Base-by-base conservation (phyloP, 2,888 invertebrate genomes). In the Gerris lacustris region DNA sequence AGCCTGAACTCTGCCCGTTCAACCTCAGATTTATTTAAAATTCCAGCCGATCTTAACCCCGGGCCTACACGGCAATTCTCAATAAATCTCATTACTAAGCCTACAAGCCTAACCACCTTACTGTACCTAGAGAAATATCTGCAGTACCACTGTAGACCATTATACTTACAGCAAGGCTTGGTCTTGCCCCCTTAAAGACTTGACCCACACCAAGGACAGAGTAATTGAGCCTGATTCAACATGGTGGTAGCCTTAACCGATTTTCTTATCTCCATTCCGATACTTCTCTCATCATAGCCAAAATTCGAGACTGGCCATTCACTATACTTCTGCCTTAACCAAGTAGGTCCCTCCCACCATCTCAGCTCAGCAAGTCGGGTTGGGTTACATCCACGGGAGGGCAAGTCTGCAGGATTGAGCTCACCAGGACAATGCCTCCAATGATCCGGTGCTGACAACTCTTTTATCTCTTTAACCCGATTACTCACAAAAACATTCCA, bases 281-380 rank as follows among this genome's bases (percentile, higher is more conserved):
- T n/a, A 55, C 55, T 67, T 11, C 18, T 9, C n/a, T 45, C 47
- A 31, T 64, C 66, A 66, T 45, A 64, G 15, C 9, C 6, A 6
- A 55, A 44, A 31, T 45, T 17, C 11, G 64, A 69, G 5, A 15
- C 5, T 69, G 71, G 71, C 69, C 71, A 71, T 45, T 66, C 64
- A 45, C 6, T 6, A 11, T 18, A 47, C 15, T 45, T 18, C 11
- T 55, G 31, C 6, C 45, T 6, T 11, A 71, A 44, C 69, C 71
- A 71, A n/a, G 44, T 4, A 6, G 71, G 71, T 6, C 71, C 66
- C 69, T 66, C 66, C 66, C 67, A 66, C 62, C 69, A 71, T 31
- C 31, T 31, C 31, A 31, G 31, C 31, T 31, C 31, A 31, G 31
- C 31, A 31, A 31, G 31, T 31, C 31, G 31, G 31, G 31, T 31